Percentiles rank a stretch among this genome's conserved stretches.
These are phyloP conservation scores for Aviceda subcristata DNA, from an alignment of 2,113 vertebrate species.

Conservation along the genomic window DNA sequence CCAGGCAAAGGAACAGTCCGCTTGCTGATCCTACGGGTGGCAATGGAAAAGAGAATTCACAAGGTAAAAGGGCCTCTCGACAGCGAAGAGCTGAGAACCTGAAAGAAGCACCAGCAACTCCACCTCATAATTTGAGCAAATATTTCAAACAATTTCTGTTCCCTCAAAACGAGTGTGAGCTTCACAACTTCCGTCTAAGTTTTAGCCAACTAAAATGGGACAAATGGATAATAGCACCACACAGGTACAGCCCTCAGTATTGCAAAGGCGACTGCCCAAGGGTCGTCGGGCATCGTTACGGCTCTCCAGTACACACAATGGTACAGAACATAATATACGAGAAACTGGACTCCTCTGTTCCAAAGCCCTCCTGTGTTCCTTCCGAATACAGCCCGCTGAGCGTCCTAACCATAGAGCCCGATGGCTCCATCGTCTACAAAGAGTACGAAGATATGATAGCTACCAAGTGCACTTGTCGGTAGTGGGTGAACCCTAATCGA, in stretches of 20 bases:
- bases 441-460: slow-evolving; percentile 96
- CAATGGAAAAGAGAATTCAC: not conserved
- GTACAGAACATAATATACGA: slow-evolving; percentile 93
- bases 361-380: slow-evolving; percentile 87
- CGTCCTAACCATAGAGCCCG: slow-evolving; percentile 87
- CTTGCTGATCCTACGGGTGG: not conserved
- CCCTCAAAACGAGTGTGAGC: slow-evolving; percentile 84
- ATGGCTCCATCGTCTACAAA: slow-evolving; percentile 89
- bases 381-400: slow-evolving; percentile 89
- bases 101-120: not conserved
- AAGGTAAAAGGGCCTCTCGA: slow-evolving; percentile 40
- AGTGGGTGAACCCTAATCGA: not conserved
- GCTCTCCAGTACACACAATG: slow-evolving; percentile 89
- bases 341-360: slow-evolving; percentile 85
- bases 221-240: slow-evolving; percentile 91
- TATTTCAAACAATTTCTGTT: slow-evolving; percentile 74
- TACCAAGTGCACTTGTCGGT: slow-evolving; percentile 91
- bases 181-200: slow-evolving; percentile 87
- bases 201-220: slow-evolving; percentile 92
- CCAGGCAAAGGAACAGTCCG: not conserved
- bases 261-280: slow-evolving; percentile 90
- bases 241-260: slow-evolving; percentile 90
- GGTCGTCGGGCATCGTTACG: slow-evolving; percentile 83
- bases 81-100: slow-evolving; percentile 67
- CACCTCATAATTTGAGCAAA: slow-evolving; percentile 70